phyloP scores from a whole-genome alignment of 1,140 invertebrate species.

The Philopotamus ludificatus region DNA sequence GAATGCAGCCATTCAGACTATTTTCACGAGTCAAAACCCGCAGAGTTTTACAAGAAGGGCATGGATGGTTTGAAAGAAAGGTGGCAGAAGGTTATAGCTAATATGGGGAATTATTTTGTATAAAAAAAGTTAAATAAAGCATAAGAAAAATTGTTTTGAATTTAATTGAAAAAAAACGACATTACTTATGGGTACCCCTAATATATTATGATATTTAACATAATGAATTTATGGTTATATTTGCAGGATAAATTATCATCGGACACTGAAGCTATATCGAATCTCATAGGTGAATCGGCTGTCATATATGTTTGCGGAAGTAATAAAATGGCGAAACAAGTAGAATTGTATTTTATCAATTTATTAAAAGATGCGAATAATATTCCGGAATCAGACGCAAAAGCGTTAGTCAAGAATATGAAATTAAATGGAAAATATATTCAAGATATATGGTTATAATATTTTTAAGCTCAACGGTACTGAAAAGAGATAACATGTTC shows the following conservation, averaged over 20 bases:
- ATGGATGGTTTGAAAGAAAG: no score
- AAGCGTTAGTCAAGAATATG: slow-evolving; percentile 49
- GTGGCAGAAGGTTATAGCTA: no score
- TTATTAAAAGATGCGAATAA: slow-evolving; percentile 55
- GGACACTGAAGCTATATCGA: neutral
- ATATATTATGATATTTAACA: slow-evolving; percentile 4
- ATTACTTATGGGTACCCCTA: no score
- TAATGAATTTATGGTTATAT: neutral
- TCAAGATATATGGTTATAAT: slow-evolving; percentile 58
- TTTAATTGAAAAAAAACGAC: no score
- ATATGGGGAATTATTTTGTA: no score
- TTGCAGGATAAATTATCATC: neutral
- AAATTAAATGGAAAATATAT: slow-evolving; percentile 54
- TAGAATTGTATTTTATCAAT: slow-evolving; percentile 60
- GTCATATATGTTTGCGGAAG: slow-evolving; percentile 75
- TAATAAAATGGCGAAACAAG: slow-evolving; percentile 70
- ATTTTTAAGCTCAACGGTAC: no score
- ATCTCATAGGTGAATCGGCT: slow-evolving; percentile 55
- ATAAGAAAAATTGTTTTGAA: no score
- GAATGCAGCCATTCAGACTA: no score
- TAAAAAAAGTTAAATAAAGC: no score
- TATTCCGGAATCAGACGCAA: slow-evolving; percentile 47
- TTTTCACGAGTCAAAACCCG: no score
- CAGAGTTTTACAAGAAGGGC: no score
- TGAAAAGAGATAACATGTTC: no score